A percentile compares a stretch with the other conserved stretches of the same genome.
phyloP scores from a whole-genome alignment of 1,140 invertebrate genomes.

The Drosophila orena region DNA sequence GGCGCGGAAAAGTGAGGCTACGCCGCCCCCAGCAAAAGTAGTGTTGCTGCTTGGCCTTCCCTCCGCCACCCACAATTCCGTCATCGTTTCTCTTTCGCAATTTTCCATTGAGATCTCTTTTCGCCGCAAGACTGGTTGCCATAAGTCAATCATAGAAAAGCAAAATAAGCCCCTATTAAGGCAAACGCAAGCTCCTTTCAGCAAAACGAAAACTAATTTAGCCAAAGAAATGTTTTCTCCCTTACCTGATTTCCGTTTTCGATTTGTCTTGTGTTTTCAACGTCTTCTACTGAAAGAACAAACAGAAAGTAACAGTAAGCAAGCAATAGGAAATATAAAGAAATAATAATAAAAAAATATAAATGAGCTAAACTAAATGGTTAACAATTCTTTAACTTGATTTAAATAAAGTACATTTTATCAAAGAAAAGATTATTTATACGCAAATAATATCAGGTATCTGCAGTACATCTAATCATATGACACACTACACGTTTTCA shows the following conservation, averaged over 20 bases:
- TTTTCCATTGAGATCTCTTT: slow-evolving; percentile 36
- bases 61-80: no score
- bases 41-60: slow-evolving; percentile 63
- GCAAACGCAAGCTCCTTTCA: slow-evolving; percentile 20
- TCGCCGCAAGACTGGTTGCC: not conserved
- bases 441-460: not conserved
- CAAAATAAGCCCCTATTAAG: slow-evolving; percentile 1
- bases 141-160: slow-evolving; percentile 45
- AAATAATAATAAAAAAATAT: slow-evolving; percentile 8
- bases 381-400: not conserved
- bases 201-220: slow-evolving; percentile 30
- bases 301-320: slow-evolving; percentile 32
- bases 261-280: slow-evolving; percentile 28
- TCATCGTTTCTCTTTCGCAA: not conserved
- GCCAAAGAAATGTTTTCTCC: slow-evolving; percentile 13
- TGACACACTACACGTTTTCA: no score
- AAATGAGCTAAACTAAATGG: slow-evolving; percentile 13
- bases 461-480: no score
- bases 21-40: slow-evolving; percentile 32
- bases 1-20: not conserved
- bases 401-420: slow-evolving; percentile 8
- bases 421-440: not conserved
- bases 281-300: slow-evolving; percentile 65
- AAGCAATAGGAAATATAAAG: slow-evolving; percentile 8
- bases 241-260: slow-evolving; percentile 52